Evolutionary conservation across 2,797 vertebrate genomes (phyloP).

Genomic region (Pangasius mekongensis): DNA sequence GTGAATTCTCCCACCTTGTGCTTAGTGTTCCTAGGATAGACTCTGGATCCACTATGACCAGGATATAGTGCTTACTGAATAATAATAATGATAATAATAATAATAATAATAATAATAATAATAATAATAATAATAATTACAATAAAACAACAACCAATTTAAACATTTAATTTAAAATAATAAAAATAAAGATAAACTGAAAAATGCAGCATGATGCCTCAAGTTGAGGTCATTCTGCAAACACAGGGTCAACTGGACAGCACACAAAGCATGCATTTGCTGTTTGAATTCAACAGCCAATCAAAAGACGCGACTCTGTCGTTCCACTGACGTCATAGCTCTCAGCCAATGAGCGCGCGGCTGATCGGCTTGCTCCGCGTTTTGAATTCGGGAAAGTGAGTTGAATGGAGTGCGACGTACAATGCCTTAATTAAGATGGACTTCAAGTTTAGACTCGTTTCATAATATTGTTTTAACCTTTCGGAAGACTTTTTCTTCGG

Average conservation of each 20-base stretch:
- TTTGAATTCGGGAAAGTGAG: constrained; percentile 75
- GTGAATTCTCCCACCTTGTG: neutral
- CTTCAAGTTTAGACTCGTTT: constrained; percentile 20
- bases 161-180: neutral
- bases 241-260: neutral
- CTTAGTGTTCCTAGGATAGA: too few species aligned
- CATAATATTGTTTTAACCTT: neutral
- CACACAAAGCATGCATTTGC: constrained; percentile 27
- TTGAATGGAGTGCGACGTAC: constrained; percentile 10
- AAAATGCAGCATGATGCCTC: too few species aligned
- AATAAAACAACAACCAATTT: neutral
- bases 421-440: constrained; percentile 38
- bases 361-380: constrained; percentile 63
- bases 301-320: constrained; percentile 48
- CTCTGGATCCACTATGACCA: neutral
- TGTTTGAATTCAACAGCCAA: constrained; percentile 78
- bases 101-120: neutral
- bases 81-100: neutral
- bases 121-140: neutral
- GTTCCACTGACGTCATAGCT: constrained; percentile 26
- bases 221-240: neutral
- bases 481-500: neutral
- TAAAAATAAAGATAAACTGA: neutral
- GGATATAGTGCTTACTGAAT: neutral
- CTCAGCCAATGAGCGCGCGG: constrained; percentile 70